Evolutionary conservation across 1,140 invertebrate species (phyloP), one percentile per base, ranked within the genome.

Genomic region (Nasonia longicornis): DNA sequence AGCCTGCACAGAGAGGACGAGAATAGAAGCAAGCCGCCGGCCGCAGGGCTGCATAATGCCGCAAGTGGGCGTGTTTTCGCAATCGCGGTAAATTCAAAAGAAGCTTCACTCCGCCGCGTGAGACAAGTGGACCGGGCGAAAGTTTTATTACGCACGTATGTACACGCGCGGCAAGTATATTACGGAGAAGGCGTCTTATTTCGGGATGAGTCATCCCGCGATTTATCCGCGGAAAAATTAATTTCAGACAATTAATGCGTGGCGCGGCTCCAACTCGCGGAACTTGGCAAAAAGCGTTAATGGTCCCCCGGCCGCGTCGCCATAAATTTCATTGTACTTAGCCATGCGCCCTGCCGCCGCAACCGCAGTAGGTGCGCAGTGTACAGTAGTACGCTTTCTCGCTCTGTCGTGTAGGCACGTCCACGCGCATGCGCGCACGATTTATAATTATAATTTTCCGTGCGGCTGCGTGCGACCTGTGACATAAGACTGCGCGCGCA

Each of bases 321-420:
- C 83, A 86, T 86, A 86, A 85, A 86, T 86, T 85, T 86, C 84
- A 86, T 85, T 86, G 86, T 86, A 86, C 84, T 85, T 85, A 86
- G 82, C 84, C 82, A 82, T 82, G 79, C 67, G 77, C 79, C 83
- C 38, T 42, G 84, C 82, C 82, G 81, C 80, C 42, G 58, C 7
- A 35, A 20, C 10, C 58, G 81, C 16, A 52, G 16, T 52, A 52
- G 12, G 48, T 20, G 14, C 31, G 31, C 26, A 26, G 26, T 42
- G 8, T 42, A 42, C 8, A 10, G 38, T 42, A 38, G 31, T 35
- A 6, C 31, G 31, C 31, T 35, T 0, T 35, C 31, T 35, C 31
- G 31, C 31, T 4, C 3, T 35, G 31, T 35, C 3, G 31, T 35
- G 31, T 35, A 35, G 31, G 31, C 31, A 35, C 31, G 31, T 42